Conservation (phyloP, 2,113 vertebrate species). For the Spea bombifrons region DNA sequence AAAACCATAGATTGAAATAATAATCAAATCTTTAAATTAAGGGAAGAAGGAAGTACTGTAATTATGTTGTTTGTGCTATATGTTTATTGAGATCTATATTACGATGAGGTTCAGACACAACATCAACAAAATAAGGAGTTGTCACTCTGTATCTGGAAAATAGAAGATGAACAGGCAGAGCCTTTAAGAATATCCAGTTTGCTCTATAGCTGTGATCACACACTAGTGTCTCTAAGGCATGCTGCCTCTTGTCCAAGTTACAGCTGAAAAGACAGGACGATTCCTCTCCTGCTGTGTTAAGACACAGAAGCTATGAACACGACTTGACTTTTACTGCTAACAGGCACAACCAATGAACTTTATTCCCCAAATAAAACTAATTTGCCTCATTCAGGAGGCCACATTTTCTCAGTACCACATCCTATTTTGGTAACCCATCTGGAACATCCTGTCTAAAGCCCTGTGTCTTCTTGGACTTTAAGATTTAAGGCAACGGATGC, state of each 20-base stretch:
- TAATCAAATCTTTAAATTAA: no score
- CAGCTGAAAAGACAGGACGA: conserved; percentile 57
- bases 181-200: conserved; percentile 57
- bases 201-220: conserved; percentile 57
- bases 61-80: not conserved
- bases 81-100: conserved; percentile 14
- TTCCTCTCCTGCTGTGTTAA: conserved; percentile 55
- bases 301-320: conserved; percentile 56
- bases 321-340: conserved; percentile 64
- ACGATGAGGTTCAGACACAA: conserved; percentile 30
- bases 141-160: conserved; percentile 58
- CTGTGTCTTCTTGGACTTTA: conserved; percentile 12
- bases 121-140: conserved; percentile 42
- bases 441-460: conserved; percentile 29
- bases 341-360: conserved; percentile 58
- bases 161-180: conserved; percentile 49
- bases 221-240: conserved; percentile 57
- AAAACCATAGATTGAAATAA: no score
- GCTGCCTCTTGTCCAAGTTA: conserved; percentile 57
- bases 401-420: conserved; percentile 40
- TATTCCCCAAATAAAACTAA: conserved; percentile 52
- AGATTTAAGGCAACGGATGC: conserved; percentile 19
- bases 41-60: not conserved
- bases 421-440: conserved; percentile 43
- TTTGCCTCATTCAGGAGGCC: conserved; percentile 51